Evolutionary conservation across 2,888 invertebrate genomes (phyloP).

Genomic region (Atrina japonica): DNA sequence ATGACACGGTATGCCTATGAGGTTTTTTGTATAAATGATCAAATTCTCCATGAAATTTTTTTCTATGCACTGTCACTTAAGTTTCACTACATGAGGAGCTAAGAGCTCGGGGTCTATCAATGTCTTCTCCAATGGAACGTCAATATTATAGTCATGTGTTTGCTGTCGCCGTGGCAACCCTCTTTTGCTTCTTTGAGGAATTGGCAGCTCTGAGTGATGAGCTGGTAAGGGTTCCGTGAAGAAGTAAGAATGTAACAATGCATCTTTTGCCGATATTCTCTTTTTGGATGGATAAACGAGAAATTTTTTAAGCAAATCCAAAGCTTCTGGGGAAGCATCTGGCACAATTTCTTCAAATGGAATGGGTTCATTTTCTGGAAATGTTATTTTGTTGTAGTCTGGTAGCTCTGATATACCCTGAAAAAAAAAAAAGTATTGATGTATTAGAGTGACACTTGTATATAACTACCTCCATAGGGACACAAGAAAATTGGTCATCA

Average conservation of each 20-base stretch:
- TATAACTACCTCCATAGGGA: too few relatives aligned
- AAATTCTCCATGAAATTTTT: neutral
- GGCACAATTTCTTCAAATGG: slow-evolving; percentile 91
- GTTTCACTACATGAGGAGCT: slow-evolving; percentile 69
- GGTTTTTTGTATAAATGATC: neutral
- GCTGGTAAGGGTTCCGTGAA: slow-evolving; percentile 86
- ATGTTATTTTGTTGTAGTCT: slow-evolving; percentile 97
- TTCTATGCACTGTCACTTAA: slow-evolving; percentile 44
- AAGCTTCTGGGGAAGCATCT: slow-evolving; percentile 87
- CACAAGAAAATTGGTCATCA: too few relatives aligned
- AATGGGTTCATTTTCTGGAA: slow-evolving; percentile 90
- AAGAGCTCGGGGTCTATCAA: slow-evolving; percentile 76
- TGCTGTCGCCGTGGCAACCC: slow-evolving; percentile 74
- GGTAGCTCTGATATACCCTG: slow-evolving; percentile 86
- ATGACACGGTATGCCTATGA: too few relatives aligned
- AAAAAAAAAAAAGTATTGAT: slow-evolving; percentile 7
- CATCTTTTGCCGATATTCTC: slow-evolving; percentile 87
- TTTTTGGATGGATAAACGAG: slow-evolving; percentile 90
- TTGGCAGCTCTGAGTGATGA: slow-evolving; percentile 86
- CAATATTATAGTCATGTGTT: slow-evolving; percentile 77
- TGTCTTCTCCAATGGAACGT: slow-evolving; percentile 75
- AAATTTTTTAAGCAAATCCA: slow-evolving; percentile 89
- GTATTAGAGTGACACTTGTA: too few relatives aligned
- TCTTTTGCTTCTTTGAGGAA: slow-evolving; percentile 82
- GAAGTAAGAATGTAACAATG: slow-evolving; percentile 88